Evolutionary conservation across 2,797 vertebrate species (phyloP), one percentile per base, ranked within the genome.

Genomic region (Merluccius polli): DNA sequence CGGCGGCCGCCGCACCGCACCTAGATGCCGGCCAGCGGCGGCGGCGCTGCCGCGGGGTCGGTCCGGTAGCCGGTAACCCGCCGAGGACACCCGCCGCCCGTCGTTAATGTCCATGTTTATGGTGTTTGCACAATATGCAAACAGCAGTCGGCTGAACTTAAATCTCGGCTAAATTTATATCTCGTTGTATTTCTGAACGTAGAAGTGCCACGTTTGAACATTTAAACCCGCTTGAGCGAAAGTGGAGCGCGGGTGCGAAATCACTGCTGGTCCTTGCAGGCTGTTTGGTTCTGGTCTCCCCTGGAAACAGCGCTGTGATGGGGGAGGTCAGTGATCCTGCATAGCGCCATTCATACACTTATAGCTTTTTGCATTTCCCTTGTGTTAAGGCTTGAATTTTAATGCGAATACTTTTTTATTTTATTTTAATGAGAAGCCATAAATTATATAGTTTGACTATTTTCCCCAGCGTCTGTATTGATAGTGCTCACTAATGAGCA

Each of bases 51-150:
- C 83, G 1, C 32, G 48, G 2, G 81, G 7, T 67, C 82, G 84
- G 8, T 88, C 88, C 74, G 90, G 89, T 75, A 94, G 72, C 38
- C 83, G 86, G 83, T 91, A 92, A 0, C 92, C 92, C 0, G 89
- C 91, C 0, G 90, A 93, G 8, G 89, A 93, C 0, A 82, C 89
- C 15, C 92, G 91, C 15, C 82, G 85, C 1, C 86, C 72, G 72
- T 84, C 86, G 10, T 65, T 27, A 35, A 75, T n/a, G 0, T 91
- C 90, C 91, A 92, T 93, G 9, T 1, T 29, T 12, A 2, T n/a
- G n/a, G n/a, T n/a, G n/a, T 0, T 5, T 0, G 33, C 24, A 24
- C 27, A 8, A 70, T 1, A 48, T 7, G 0, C 2, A 41, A 31
- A 72, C 0, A n/a, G 6, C 12, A 16, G 24, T 0, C 24, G 18